These are phyloP conservation scores for Falco columbarius DNA, from an alignment of 2,797 vertebrate species.

Conservation along the genomic window DNA sequence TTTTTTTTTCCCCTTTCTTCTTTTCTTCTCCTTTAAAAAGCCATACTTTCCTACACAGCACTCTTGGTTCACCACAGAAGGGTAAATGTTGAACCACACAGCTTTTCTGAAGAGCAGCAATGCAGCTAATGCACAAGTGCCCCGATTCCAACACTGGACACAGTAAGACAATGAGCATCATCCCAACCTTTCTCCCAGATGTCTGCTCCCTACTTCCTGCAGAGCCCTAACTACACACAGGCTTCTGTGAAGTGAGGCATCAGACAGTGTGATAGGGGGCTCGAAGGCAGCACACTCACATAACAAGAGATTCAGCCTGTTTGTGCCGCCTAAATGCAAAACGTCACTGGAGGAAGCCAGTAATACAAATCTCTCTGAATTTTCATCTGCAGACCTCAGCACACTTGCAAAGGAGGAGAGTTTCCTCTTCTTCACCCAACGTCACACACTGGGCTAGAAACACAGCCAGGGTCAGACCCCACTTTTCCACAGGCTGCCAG, in stretches of 20 bases:
- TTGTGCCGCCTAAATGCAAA: background rate
- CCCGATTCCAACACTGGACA: accelerated
- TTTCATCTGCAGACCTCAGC: background rate
- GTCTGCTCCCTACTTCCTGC: background rate
- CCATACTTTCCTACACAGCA: background rate
- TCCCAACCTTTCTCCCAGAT: background rate
- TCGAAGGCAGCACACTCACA: background rate
- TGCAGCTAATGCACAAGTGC: background rate
- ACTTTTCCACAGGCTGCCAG: background rate
- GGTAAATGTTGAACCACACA: background rate
- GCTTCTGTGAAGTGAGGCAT: background rate
- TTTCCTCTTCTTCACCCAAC: background rate
- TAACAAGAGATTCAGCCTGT: background rate
- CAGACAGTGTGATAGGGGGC: background rate
- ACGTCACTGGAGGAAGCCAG: background rate
- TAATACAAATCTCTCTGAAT: background rate
- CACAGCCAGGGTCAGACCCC: background rate
- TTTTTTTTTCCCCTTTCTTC: accelerated
- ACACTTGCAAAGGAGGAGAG: background rate
- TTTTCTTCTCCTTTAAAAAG: background rate
- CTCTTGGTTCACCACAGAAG: background rate
- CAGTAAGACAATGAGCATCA: background rate
- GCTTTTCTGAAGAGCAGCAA: background rate
- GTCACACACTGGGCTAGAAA: background rate
- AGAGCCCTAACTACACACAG: background rate